A percentile compares a stretch with the other conserved stretches of the same genome.
These are phyloP conservation scores for Melikaiella ostensackeni DNA, from an alignment of 2,888 invertebrate species.

Conservation along the genomic window DNA sequence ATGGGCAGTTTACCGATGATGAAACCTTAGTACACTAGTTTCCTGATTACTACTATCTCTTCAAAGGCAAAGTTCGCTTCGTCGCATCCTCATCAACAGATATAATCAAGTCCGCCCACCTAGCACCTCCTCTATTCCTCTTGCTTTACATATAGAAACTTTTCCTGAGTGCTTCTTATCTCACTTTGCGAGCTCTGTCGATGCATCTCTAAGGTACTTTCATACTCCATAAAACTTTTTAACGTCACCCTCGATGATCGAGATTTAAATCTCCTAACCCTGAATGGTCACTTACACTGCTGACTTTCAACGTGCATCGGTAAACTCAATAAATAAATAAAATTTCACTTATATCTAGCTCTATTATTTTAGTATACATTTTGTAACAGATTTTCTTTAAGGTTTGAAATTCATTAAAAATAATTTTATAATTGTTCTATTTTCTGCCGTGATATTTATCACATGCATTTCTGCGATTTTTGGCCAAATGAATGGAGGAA, in stretches of 20 bases:
- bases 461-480: too few species aligned
- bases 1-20: background rate
- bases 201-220: conserved; percentile 30
- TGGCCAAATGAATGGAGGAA: too few species aligned
- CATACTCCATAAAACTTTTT: conserved; percentile 37
- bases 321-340: background rate
- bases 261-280: conserved; percentile 1
- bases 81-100: conserved; percentile 31
- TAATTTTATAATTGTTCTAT: too few species aligned
- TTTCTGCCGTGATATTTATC: too few species aligned
- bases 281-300: background rate
- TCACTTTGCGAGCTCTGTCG: conserved; percentile 18
- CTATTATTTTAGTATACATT: background rate
- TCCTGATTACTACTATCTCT: conserved; percentile 28
- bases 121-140: conserved; percentile 12
- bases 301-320: background rate
- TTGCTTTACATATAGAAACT: conserved; percentile 20
- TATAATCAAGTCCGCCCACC: conserved; percentile 38
- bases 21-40: conserved; percentile 18
- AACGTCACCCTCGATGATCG: conserved; percentile 11
- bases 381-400: background rate
- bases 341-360: background rate
- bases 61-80: conserved; percentile 21
- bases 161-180: conserved; percentile 30
- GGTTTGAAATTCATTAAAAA: too few species aligned